These are phyloP conservation scores for Synaphobranchus kaupii DNA, from an alignment of 2,797 vertebrate genomes.

Conservation along the genomic window DNA sequence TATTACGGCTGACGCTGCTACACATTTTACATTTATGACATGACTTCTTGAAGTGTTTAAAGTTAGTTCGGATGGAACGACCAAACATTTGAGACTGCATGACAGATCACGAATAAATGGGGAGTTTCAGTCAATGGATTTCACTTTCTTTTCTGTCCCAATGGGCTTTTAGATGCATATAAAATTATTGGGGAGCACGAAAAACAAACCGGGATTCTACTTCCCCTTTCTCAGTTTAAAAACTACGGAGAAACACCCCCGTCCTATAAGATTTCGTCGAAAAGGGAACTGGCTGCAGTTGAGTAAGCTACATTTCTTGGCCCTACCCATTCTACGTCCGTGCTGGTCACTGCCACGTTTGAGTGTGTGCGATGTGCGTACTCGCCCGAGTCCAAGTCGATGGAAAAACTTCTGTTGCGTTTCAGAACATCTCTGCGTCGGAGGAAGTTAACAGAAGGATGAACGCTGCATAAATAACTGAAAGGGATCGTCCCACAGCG, in stretches of 20 bases:
- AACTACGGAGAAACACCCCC: neutral
- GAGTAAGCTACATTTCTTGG: neutral
- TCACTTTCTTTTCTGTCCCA: neutral
- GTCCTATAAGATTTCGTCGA: constrained; percentile 8
- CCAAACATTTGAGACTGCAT: neutral
- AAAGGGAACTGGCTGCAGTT: neutral
- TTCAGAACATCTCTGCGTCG: constrained; percentile 17
- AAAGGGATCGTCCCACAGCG: neutral
- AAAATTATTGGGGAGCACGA: neutral
- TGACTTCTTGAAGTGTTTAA: neutral
- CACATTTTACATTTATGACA: neutral
- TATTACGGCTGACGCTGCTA: neutral
- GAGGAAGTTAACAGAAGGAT: neutral
- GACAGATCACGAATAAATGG: neutral
- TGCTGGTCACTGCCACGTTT: neutral
- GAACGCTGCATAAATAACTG: neutral
- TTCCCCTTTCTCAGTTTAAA: neutral
- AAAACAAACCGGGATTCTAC: neutral
- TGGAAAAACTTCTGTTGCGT: neutral
- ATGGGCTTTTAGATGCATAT: neutral
- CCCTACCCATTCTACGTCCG: neutral
- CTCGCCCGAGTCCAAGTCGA: neutral
- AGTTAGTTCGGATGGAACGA: neutral
- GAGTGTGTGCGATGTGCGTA: neutral
- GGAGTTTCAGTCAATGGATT: neutral